Base-by-base conservation (phyloP, 2,888 invertebrate species). In the Empis livida region DNA sequence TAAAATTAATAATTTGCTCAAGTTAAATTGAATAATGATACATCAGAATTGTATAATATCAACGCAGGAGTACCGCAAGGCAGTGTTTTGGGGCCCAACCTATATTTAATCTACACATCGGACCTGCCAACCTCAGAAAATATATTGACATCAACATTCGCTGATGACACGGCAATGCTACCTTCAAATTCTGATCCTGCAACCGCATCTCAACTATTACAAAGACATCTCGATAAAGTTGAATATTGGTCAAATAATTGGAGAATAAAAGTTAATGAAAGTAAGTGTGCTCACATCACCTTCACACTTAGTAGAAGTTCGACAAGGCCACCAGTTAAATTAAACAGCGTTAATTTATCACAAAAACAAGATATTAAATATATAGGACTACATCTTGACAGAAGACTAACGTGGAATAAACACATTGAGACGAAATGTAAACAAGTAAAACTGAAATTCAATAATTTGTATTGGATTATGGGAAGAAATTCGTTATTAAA, bases 401-500 rank as follows among this genome's bases (percentile, higher is more conserved):
- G 5, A 27, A 27, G 23, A 27, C 9, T 27, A 27, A 27, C 23
- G 8, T 45, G 41, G 45, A 40, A 31, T 10, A 42, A 14, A 9
- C 46, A 46, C 14, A 27, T 27, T 2, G 31, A 46, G 23, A 46
- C 13, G 13, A 46, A 46, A 41, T 41, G 15, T 17, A 32, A 46
- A 30, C 32, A 46, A 46, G 32, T 41, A 13, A 35, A 46, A 11
- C 5, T 46, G 20, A 46, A 41, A 41, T 46, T 30, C 41, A 10
- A 20, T 31, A 41, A 15, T 13, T 30, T 46, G 31, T 14, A 31
- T 30, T 46, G 41, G 46, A 31, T 47, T 16, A 37, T 38, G 43
- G 20, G 47, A 15, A 23, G 17, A 11, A 15, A 16, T 11, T 43
- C 42, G 17, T 42, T 38, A 15, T 13, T 46, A 31, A 32, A 40